phyloP scores from a whole-genome alignment of 1,140 invertebrate species.

The Heliothis subflexa region DNA sequence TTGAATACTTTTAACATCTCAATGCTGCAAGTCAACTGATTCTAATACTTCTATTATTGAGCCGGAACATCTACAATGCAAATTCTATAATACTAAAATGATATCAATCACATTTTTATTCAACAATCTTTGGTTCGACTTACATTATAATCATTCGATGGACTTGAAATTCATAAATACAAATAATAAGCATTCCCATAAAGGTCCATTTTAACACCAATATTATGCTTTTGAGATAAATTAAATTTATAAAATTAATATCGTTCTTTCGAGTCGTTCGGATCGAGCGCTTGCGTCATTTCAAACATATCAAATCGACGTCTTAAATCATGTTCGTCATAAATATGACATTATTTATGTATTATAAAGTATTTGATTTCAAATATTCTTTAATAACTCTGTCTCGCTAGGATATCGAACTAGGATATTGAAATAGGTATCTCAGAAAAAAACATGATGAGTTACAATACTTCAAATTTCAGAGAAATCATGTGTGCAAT shows the following conservation, averaged over 20 bases:
- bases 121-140: constrained; percentile 27
- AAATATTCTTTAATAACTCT: too few relatives aligned
- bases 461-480: too few relatives aligned
- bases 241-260: background rate
- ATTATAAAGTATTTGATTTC: too few relatives aligned
- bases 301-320: too few relatives aligned
- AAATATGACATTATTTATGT: too few relatives aligned
- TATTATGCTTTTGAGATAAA: background rate
- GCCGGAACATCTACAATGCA: constrained; percentile 38
- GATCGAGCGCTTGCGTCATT: background rate
- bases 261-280: background rate
- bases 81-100: constrained; percentile 33
- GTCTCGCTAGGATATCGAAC: too few relatives aligned
- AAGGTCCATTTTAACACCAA: background rate
- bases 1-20: constrained; percentile 31
- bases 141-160: constrained; percentile 6
- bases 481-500: too few relatives aligned
- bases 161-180: background rate
- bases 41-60: constrained; percentile 35
- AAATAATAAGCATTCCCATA: background rate
- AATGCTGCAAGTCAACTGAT: constrained; percentile 19
- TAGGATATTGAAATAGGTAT: too few relatives aligned
- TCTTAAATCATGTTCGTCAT: too few relatives aligned
- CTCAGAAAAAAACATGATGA: too few relatives aligned
- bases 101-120: constrained; percentile 34